phyloP scores from a whole-genome alignment of 2,113 vertebrate genomes.

The Etheostoma cragini region DNA sequence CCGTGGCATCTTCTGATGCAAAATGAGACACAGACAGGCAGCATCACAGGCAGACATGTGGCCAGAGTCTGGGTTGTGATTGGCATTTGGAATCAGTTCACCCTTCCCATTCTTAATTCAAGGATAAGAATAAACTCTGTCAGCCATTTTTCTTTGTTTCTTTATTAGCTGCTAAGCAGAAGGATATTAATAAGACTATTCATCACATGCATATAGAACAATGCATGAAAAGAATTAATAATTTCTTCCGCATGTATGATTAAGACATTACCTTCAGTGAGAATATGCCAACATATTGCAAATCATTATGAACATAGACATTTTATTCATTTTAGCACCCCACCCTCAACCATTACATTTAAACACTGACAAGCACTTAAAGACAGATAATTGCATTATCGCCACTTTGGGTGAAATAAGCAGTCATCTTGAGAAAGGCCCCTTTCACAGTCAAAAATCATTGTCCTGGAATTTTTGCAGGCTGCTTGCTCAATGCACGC shows the following conservation, averaged over 20 bases:
- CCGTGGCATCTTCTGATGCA: constrained; percentile 75
- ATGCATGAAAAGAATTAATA: background rate
- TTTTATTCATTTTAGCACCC: constrained; percentile 8
- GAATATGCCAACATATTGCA: constrained; percentile 17
- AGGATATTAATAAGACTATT: constrained; percentile 16
- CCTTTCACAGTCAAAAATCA: constrained; percentile 14
- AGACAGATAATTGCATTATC: constrained; percentile 29
- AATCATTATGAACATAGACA: constrained; percentile 9
- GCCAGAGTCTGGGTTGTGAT: constrained; percentile 77
- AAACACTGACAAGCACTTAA: constrained; percentile 35
- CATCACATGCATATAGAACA: background rate
- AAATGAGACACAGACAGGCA: constrained; percentile 72
- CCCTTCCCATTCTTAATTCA: constrained; percentile 70
- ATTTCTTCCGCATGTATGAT: background rate
- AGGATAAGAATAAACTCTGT: constrained; percentile 71
- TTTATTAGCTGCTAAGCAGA: constrained; percentile 40
- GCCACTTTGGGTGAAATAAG: constrained; percentile 16
- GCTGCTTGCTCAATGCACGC: background rate
- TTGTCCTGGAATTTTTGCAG: background rate
- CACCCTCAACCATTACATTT: constrained; percentile 16
- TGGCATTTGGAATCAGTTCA: constrained; percentile 78
- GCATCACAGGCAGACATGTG: constrained; percentile 77
- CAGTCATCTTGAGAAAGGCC: constrained; percentile 2
- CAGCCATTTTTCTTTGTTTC: constrained; percentile 78
- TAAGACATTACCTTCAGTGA: background rate